phyloP scores from a whole-genome alignment of 2,888 invertebrate genomes.

The Anthrax anthrax region DNA sequence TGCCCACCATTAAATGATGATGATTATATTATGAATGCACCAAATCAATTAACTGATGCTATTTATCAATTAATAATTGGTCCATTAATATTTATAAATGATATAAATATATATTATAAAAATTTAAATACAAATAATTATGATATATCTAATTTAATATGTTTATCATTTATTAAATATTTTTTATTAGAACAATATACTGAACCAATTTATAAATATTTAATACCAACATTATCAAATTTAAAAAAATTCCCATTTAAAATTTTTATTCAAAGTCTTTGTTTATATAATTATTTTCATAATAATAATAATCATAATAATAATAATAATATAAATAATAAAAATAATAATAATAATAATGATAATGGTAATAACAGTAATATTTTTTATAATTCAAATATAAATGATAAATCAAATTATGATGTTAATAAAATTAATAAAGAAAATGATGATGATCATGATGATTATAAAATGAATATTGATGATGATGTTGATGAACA shows the following conservation, averaged over 20 bases:
- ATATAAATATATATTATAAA: background rate
- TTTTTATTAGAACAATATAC: conserved; percentile 53
- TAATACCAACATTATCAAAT: conserved; percentile 53
- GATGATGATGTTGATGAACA: conserved; percentile 8
- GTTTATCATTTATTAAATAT: conserved; percentile 42
- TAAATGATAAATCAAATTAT: no score
- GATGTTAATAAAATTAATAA: no score
- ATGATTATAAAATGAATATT: conserved; percentile 15
- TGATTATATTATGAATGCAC: conserved; percentile 51
- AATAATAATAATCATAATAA: no score
- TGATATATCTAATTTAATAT: conserved; percentile 6
- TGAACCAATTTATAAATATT: conserved; percentile 50
- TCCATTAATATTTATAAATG: conserved; percentile 46
- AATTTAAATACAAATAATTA: background rate
- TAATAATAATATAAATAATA: background rate
- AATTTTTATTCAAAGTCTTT: background rate
- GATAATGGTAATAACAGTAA: no score
- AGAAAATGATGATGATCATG: background rate
- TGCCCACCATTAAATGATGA: conserved; percentile 56
- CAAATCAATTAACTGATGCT: conserved; percentile 57
- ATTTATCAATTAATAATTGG: conserved; percentile 61
- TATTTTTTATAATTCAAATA: no score
- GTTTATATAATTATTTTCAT: background rate
- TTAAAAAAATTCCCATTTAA: conserved; percentile 38
- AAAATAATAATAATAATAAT: background rate